These are phyloP conservation scores for Athripsodes cinereus DNA, from an alignment of 2,888 invertebrate species.

Conservation along the genomic window DNA sequence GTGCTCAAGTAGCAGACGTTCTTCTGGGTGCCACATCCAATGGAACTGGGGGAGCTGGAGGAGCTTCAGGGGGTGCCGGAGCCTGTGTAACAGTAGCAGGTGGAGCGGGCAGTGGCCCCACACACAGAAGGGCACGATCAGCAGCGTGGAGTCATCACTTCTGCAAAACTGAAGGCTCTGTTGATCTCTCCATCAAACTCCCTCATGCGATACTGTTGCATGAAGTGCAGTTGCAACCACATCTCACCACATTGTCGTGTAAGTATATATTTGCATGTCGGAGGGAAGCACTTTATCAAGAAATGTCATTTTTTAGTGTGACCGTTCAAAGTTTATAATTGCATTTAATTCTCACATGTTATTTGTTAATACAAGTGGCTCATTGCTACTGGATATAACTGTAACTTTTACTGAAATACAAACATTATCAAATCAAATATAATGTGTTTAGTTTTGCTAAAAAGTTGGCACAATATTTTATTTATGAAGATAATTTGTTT, in stretches of 20 bases:
- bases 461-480: too few relatives aligned
- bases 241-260: conserved; percentile 75
- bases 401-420: too few relatives aligned
- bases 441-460: too few relatives aligned
- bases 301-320: too few relatives aligned
- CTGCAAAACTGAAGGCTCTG: conserved; percentile 83
- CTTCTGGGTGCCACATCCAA: conserved; percentile 74
- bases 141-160: conserved; percentile 97
- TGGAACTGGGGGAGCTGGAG: conserved; percentile 61
- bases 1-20: conserved; percentile 84
- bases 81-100: conserved; percentile 56
- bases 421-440: too few relatives aligned
- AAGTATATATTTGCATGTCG: conserved; percentile 28
- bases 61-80: conserved; percentile 59
- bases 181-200: conserved; percentile 78
- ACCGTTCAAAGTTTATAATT: background rate
- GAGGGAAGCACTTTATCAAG: too few relatives aligned
- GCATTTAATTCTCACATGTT: too few relatives aligned
- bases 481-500: too few relatives aligned
- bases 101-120: conserved; percentile 64
- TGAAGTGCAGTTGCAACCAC: conserved; percentile 83
- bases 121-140: conserved; percentile 78
- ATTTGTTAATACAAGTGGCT: background rate
- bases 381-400: too few relatives aligned
- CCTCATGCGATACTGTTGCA: conserved; percentile 84